phyloP scores from a whole-genome alignment of 2,113 vertebrate genomes.

The Numida meleagris region DNA sequence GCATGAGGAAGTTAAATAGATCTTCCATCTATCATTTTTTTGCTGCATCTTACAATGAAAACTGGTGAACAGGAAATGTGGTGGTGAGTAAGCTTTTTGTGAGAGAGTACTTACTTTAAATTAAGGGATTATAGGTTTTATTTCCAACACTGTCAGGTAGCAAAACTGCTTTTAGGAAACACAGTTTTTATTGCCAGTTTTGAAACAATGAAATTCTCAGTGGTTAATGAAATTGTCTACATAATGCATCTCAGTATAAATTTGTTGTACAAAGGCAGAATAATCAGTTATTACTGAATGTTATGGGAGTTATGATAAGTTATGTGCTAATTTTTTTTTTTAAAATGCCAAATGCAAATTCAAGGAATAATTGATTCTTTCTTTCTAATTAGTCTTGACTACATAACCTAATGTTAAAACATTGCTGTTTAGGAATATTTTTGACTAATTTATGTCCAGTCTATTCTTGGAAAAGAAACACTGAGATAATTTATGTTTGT shows the following conservation, averaged over 20 bases:
- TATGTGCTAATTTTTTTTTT: not conserved
- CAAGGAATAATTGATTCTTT: not conserved
- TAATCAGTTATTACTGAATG: not conserved
- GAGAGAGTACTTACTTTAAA: not conserved
- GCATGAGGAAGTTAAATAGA: not conserved
- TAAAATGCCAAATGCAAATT: not conserved
- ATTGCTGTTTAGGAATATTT: not conserved
- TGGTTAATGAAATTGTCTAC: conserved; percentile 12
- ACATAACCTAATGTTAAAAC: not conserved
- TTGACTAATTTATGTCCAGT: not conserved
- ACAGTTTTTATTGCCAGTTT: not conserved
- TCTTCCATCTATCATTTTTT: not conserved
- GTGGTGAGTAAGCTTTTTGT: not conserved
- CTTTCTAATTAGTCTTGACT: not conserved
- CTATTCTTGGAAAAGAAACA: not conserved
- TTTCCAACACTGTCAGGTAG: not conserved
- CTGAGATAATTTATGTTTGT: not conserved
- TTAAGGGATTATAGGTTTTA: not conserved
- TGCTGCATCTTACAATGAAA: not conserved
- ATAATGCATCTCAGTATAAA: not conserved
- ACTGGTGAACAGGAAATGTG: not conserved
- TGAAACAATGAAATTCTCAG: not conserved
- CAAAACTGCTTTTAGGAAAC: conserved; percentile 6
- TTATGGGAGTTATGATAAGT: not conserved
- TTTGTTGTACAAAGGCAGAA: not conserved